Evolutionary conservation across 2,888 invertebrate genomes (phyloP).

Genomic region (Prosopocoilus inquinatus): DNA sequence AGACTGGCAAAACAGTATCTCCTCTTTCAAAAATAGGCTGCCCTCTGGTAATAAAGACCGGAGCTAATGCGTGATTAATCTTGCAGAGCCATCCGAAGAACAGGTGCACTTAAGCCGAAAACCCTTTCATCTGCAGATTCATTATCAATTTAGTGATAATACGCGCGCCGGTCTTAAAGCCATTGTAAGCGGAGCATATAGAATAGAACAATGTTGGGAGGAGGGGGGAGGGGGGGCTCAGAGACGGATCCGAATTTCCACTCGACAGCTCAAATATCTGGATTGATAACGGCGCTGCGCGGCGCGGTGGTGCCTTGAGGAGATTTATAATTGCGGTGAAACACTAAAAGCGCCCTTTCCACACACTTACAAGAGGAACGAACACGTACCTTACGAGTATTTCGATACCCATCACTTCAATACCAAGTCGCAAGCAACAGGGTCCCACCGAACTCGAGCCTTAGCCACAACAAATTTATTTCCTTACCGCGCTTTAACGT

Average conservation of each 20-base stretch:
- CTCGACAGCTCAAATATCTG: background rate
- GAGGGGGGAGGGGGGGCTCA: too few species aligned
- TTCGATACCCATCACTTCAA: too few species aligned
- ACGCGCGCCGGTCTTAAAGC: background rate
- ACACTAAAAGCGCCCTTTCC: background rate
- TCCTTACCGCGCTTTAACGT: too few species aligned
- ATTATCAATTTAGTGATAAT: slow-evolving; percentile 5
- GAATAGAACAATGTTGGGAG: background rate
- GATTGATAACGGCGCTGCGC: background rate
- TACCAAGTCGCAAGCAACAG: too few species aligned
- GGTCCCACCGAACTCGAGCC: too few species aligned
- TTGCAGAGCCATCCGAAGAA: background rate
- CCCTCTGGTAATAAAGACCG: too few species aligned
- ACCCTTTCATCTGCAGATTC: slow-evolving; percentile 1
- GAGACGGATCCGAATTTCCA: background rate
- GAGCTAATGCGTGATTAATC: too few species aligned
- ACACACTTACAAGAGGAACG: too few species aligned
- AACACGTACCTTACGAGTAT: too few species aligned
- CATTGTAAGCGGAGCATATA: background rate
- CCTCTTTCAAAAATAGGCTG: too few species aligned
- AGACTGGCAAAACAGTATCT: too few species aligned
- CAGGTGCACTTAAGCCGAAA: slow-evolving; percentile 1
- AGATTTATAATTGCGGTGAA: background rate
- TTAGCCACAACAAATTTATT: too few species aligned
- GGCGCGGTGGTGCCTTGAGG: background rate